These are phyloP conservation scores for Rhagologus leucostigma DNA, from an alignment of 2,113 vertebrate species.

Conservation along the genomic window DNA sequence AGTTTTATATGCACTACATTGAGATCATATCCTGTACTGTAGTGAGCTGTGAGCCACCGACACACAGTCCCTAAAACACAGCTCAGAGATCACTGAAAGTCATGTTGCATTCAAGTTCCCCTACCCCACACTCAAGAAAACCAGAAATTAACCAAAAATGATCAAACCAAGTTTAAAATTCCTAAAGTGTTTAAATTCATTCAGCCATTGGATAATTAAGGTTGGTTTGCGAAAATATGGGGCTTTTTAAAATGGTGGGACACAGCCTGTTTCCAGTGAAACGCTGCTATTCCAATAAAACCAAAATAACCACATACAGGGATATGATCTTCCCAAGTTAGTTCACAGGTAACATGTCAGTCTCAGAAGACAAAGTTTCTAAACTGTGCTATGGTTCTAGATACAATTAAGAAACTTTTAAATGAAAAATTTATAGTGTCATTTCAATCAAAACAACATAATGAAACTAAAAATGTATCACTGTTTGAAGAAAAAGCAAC, in stretches of 20 bases:
- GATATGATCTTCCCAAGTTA: constrained; percentile 82
- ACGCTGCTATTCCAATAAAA: constrained; percentile 59
- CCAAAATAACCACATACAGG: constrained; percentile 70
- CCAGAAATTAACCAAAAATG: constrained; percentile 70
- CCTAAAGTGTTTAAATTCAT: constrained; percentile 64
- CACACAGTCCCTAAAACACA: constrained; percentile 65
- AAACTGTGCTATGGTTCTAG: constrained; percentile 80
- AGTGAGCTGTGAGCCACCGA: constrained; percentile 57
- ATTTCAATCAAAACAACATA: constrained; percentile 76
- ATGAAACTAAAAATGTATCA: constrained; percentile 74
- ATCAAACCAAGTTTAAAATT: constrained; percentile 74
- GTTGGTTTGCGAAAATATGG: neutral
- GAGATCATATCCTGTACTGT: constrained; percentile 83
- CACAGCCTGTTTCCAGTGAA: constrained; percentile 60
- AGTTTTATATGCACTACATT: constrained; percentile 66
- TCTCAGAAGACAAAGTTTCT: constrained; percentile 75
- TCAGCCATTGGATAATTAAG: constrained; percentile 49
- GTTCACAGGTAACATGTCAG: constrained; percentile 70
- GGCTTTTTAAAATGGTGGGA: constrained; percentile 52
- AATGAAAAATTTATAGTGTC: constrained; percentile 79
- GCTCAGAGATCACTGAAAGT: constrained; percentile 63
- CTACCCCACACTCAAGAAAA: constrained; percentile 59
- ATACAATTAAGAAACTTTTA: constrained; percentile 80
- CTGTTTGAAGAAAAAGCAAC: constrained; percentile 79
- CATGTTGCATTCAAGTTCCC: constrained; percentile 52